Base-by-base conservation (phyloP, 2,888 invertebrate species). In the Lasioglossum pauxillum region DNA sequence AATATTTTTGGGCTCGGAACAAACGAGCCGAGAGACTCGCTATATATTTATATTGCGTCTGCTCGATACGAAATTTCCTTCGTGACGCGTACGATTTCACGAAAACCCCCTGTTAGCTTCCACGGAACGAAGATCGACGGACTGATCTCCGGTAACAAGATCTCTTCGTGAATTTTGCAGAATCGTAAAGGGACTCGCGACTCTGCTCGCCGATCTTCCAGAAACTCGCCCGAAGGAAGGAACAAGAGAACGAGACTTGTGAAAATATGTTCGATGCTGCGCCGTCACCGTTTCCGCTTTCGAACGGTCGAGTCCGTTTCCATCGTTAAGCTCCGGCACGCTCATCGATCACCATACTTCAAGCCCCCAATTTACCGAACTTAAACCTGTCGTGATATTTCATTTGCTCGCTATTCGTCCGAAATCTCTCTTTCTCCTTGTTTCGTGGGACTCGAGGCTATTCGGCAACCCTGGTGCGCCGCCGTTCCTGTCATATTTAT, bases 1-100 rank as follows among this genome's bases (percentile, higher is more conserved):
- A 93, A 93, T 93, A 94, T 94, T 93, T 93, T 93, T 93, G 92
- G 91, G 94, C 94, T 93, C 92, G 92, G 92, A 83, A 64, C 71
- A 69, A 78, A 80, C 83, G 76, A 79, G 80, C 49, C 71, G 79
- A 77, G 53, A 73, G 82, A 73, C 84, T 74, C 74, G 78, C 75
- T 75, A 86, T 78, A 84, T 86, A 79, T 83, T 88, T 84, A 67
- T 79, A 81, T 60, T 73, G 75, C 60, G 69, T 75, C 84, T 75
- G 75, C 71, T 60, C 78, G 44, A 75, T n/a, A 44, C 75, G 49
- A 82, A 41, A 49, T 84, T 75, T 76, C 67, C 78, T 80, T 82
- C 82, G 69, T 76, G 67, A 73, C 41, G 71, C 71, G 71, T 71
- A 41, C 75, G 72, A 80, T 71, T 84, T 78, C 44, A 53, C 31